Base-by-base conservation (phyloP, 2,888 invertebrate species). In the Sinodicranocentrus sp. region DNA sequence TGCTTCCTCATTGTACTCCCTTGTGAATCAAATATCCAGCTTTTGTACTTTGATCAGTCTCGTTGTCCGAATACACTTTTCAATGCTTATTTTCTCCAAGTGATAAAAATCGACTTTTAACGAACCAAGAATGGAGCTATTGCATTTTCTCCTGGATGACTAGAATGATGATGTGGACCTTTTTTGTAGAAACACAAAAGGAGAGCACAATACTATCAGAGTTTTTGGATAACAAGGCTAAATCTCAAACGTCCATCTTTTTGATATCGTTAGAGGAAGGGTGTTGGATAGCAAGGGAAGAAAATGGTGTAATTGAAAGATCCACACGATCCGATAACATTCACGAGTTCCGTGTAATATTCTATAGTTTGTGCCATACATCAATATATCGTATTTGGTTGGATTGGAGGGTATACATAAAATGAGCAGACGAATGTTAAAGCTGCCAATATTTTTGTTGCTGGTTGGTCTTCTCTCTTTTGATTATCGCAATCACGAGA, bases 21-120 rank as follows among this genome's bases (percentile, higher is more conserved):
- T 52, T 52, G 8, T 33, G 15, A 61, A 28, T 2, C 15, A n/a
- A 57, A 8, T 15, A 1, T 61, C 61, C 19, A 28, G 28, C 28
- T 61, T 61, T 61, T 61, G n/a, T 23, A 28, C 15, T 61, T 13
- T 57, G 57, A 25, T 57, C 57, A 23, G 1, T 57, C 2, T 5
- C 23, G 23, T 57, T 23, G 57, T 33, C 33, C 10, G 33, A 33
- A 33, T 33, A 10, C 33, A 33, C 33, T 33, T 33, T 33, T 33
- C 10, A 33, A 3, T 33, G 28, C 17, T 65, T 43, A 43, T 39
- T 23, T 17, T 43, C 43, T 21, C 65, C 65, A 65, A 23, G 75
- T 75, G 75, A 75, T 75, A 75, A 65, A 73, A 75, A 65, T 65
- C 63, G 52, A 52, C 28, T 52, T 65, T 75, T 75, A 75, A 75